These are phyloP conservation scores for Ploceus nigricollis DNA, from an alignment of 2,113 vertebrate species.

Conservation along the genomic window DNA sequence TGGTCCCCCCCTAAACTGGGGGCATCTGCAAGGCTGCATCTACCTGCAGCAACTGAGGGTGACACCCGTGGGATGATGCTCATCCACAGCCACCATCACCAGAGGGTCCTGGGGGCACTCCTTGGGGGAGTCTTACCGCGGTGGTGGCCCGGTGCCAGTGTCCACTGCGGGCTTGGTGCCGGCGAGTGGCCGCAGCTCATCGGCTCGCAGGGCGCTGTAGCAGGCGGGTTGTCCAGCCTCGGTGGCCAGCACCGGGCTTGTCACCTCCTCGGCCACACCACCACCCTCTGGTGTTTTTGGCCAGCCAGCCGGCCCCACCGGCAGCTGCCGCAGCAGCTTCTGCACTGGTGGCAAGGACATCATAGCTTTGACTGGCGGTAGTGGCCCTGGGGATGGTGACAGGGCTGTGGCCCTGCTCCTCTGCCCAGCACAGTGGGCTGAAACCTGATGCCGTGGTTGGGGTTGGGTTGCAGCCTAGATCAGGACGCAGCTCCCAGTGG, in stretches of 20 bases:
- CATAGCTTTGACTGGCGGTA: neutral
- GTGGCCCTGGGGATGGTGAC: neutral
- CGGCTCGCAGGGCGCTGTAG: conserved; percentile 86
- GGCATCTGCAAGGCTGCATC: neutral
- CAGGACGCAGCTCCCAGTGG: rapidly evolving
- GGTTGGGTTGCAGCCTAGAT: neutral
- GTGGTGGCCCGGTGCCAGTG: conserved; percentile 56
- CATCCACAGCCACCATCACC: rapidly evolving
- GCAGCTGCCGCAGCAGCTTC: conserved; percentile 86
- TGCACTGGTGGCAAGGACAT: conserved; percentile 80
- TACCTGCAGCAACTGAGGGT: neutral
- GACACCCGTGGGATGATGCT: neutral
- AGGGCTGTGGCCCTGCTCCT: neutral
- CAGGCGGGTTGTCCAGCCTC: conserved; percentile 78
- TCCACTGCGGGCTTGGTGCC: conserved; percentile 38
- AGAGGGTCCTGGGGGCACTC: neutral
- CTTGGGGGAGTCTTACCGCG: conserved; percentile 77
- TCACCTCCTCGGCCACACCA: conserved; percentile 73
- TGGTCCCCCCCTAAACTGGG: neutral
- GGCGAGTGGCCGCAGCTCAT: conserved; percentile 84
- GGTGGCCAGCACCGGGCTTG: conserved; percentile 82
- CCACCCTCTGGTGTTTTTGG: conserved; percentile 59
- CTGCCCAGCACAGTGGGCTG: neutral
- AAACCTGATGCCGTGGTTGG: conserved; percentile 12
- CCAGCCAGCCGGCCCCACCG: conserved; percentile 55